A percentile compares a stretch with the other conserved stretches of the same genome.
These are phyloP conservation scores for Ceratina australensis DNA, from an alignment of 1,140 invertebrate species.

Conservation along the genomic window DNA sequence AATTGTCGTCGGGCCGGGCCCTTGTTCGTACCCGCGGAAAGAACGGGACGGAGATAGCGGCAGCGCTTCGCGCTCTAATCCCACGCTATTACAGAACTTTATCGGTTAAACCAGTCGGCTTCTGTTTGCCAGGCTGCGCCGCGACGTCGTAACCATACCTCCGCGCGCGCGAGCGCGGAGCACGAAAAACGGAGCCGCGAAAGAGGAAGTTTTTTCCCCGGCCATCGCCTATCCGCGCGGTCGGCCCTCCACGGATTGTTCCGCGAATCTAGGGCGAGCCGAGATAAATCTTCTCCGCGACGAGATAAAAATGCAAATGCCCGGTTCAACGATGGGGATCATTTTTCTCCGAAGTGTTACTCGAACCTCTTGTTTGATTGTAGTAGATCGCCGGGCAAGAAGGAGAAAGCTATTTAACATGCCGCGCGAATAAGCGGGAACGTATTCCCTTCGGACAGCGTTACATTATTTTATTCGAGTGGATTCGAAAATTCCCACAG, in stretches of 20 bases:
- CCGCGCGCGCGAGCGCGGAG: not conserved
- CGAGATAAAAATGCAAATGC: slow-evolving; percentile 42
- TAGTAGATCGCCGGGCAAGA: not conserved
- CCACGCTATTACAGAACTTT: slow-evolving; percentile 57
- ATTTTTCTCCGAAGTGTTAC: slow-evolving; percentile 12
- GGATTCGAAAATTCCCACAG: too few species aligned
- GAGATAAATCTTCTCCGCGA: slow-evolving; percentile 52
- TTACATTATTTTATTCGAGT: too few species aligned
- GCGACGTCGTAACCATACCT: slow-evolving; percentile 24
- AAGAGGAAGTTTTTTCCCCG: slow-evolving; percentile 6
- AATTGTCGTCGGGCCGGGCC: slow-evolving; percentile 35
- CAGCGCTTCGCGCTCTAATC: slow-evolving; percentile 51
- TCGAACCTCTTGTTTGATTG: not conserved
- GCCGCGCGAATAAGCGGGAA: too few species aligned
- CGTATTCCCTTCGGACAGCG: too few species aligned
- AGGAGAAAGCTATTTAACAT: too few species aligned
- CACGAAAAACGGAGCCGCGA: not conserved
- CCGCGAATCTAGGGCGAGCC: slow-evolving; percentile 50
- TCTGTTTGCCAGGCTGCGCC: slow-evolving; percentile 44
- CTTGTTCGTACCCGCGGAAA: slow-evolving; percentile 4
- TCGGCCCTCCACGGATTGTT: slow-evolving; percentile 7
- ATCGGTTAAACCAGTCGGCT: slow-evolving; percentile 53
- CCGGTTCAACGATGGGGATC: not conserved
- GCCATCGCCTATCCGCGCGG: too few species aligned
- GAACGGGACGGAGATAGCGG: not conserved